Evolutionary conservation across 1,140 invertebrate species (phyloP).

Genomic region (Akabosia matsudoensis): DNA sequence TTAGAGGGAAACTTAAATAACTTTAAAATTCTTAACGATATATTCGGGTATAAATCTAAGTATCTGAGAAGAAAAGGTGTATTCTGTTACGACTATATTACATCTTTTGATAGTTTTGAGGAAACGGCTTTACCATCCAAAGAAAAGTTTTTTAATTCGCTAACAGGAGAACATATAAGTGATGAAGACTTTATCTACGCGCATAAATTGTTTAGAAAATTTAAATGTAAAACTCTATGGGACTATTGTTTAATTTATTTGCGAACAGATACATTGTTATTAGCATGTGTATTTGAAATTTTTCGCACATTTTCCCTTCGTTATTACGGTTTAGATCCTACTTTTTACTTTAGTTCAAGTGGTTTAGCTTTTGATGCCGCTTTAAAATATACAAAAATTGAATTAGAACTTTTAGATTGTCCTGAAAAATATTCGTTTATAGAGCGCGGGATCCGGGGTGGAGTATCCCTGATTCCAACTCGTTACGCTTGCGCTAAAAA

Average conservation of each 20-base stretch:
- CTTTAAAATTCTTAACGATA: neutral
- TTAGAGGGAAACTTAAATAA: neutral
- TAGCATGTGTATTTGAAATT: neutral
- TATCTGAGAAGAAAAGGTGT: neutral
- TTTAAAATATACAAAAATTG: neutral
- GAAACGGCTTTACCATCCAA: neutral
- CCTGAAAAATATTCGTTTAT: neutral
- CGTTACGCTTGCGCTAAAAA: neutral
- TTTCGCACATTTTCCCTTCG: neutral
- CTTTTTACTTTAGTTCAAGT: neutral
- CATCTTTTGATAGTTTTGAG: neutral
- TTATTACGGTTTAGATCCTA: neutral
- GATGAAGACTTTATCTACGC: neutral
- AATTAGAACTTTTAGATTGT: neutral
- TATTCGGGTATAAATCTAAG: neutral
- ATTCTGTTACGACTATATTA: neutral
- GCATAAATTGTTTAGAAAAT: neutral
- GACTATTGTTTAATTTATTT: neutral
- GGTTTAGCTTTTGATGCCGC: neutral
- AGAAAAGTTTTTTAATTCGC: neutral
- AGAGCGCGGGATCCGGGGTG: neutral
- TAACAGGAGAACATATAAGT: neutral
- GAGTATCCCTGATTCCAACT: neutral
- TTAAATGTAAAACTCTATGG: neutral
- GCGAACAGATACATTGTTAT: neutral